Conservation (phyloP, 2,113 vertebrate genomes). For the Struthidea cinerea region DNA sequence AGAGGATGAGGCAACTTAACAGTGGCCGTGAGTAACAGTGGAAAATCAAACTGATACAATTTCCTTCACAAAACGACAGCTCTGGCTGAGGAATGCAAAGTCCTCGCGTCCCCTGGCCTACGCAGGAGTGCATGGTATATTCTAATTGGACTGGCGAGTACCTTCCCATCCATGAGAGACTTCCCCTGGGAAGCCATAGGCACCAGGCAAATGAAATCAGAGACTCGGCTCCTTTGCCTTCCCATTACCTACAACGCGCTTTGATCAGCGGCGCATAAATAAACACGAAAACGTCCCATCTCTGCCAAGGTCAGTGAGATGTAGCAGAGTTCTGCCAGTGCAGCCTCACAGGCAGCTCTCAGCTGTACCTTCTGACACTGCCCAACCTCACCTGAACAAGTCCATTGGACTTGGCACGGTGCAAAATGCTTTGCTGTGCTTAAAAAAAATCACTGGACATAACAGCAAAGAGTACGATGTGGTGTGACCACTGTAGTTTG, state of each 20-base stretch:
- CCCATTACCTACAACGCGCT: neutral
- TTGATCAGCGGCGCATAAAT: neutral
- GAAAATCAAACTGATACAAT: neutral
- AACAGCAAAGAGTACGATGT: neutral
- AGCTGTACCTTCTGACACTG: neutral
- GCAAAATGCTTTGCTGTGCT: neutral
- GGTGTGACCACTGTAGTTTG: neutral
- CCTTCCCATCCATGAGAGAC: neutral
- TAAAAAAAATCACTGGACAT: neutral
- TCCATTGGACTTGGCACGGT: neutral
- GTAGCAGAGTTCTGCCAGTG: neutral
- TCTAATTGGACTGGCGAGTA: neutral
- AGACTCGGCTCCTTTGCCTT: neutral
- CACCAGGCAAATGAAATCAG: neutral
- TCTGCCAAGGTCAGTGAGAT: neutral
- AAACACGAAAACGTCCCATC: neutral
- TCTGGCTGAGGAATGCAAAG: neutral
- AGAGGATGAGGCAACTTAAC: neutral
- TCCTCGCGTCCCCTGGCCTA: neutral
- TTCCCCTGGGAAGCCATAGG: neutral
- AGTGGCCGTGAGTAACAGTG: neutral
- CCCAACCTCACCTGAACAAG: neutral
- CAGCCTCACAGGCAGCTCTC: neutral
- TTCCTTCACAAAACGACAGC: neutral
- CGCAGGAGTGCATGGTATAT: fast-evolving